Percentiles rank a stretch among this genome's conserved stretches.
Evolutionary conservation across 1,140 invertebrate species (phyloP).

Genomic region (Penaeus vannamei): DNA sequence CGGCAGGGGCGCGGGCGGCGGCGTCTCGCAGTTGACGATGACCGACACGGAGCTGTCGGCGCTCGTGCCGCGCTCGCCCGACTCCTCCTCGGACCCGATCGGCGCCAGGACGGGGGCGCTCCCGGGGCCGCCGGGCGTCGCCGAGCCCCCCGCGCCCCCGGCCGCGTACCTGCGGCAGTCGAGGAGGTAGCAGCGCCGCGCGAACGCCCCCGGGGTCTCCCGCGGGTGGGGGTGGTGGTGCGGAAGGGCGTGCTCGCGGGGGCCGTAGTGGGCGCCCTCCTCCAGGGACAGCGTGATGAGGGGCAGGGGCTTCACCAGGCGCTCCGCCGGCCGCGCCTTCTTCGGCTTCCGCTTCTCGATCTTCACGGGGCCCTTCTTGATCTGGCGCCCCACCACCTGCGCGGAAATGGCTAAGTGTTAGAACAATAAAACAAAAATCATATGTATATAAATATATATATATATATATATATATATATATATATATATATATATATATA

Average conservation of each 20-base stretch:
- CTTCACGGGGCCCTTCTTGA: slow-evolving; percentile 51
- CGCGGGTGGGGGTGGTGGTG: background rate
- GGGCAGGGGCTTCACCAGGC: slow-evolving; percentile 45
- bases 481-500: slow-evolving; percentile 39
- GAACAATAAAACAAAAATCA: background rate
- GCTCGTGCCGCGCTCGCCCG: too few species aligned
- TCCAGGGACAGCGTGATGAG: slow-evolving; percentile 60
- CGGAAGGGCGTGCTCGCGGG: background rate
- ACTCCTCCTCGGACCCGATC: too few species aligned
- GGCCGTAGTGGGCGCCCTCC: slow-evolving; percentile 44
- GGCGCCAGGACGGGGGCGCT: too few species aligned
- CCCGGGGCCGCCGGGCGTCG: too few species aligned
- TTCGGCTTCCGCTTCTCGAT: slow-evolving; percentile 45
- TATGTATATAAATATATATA: slow-evolving; percentile 8
- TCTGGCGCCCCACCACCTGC: slow-evolving; percentile 60
- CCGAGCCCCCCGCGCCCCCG: slow-evolving; percentile 4
- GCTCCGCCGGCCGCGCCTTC: slow-evolving; percentile 41
- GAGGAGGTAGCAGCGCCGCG: slow-evolving; percentile 49
- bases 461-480: slow-evolving; percentile 46
- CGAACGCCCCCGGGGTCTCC: slow-evolving; percentile 22
- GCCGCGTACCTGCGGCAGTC: slow-evolving; percentile 50
- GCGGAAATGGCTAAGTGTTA: background rate
- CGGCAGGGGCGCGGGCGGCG: too few species aligned
- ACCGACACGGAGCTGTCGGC: too few species aligned
- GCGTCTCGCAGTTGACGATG: too few species aligned